A percentile compares a stretch with the other conserved stretches of the same genome.
These are phyloP conservation scores for Rynchops niger DNA, from an alignment of 2,113 vertebrate genomes.

Conservation along the genomic window DNA sequence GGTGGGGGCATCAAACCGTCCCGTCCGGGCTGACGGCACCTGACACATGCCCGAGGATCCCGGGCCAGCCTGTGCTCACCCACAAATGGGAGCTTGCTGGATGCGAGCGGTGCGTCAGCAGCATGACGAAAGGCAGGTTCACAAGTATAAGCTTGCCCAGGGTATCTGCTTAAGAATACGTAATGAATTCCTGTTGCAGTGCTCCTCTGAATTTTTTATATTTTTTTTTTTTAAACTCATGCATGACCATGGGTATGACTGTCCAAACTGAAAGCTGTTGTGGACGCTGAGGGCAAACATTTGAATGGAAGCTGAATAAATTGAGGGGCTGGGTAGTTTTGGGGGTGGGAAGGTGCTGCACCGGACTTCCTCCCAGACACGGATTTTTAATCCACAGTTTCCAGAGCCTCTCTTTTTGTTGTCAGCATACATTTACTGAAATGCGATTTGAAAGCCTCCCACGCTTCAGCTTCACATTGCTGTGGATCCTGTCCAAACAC, in stretches of 20 bases:
- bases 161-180: background rate
- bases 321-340: background rate
- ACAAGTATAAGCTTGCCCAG: background rate
- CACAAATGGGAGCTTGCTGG: background rate
- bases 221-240: background rate
- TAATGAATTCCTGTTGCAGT: background rate
- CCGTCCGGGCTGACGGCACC: fast-evolving
- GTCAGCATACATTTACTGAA: background rate
- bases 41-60: background rate
- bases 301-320: background rate
- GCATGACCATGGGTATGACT: background rate
- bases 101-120: background rate
- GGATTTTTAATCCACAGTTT: background rate
- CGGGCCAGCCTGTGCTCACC: background rate
- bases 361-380: background rate
- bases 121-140: background rate
- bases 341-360: background rate
- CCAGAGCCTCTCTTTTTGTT: background rate
- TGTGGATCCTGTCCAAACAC: background rate
- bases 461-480: fast-evolving
- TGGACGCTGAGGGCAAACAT: background rate
- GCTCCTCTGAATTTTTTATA: background rate
- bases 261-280: background rate
- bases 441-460: background rate
- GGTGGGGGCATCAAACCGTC: background rate